Percentiles rank a stretch among this genome's conserved stretches.
Conservation (phyloP, 2,888 invertebrate genomes). For the Eristalis intricaria region DNA sequence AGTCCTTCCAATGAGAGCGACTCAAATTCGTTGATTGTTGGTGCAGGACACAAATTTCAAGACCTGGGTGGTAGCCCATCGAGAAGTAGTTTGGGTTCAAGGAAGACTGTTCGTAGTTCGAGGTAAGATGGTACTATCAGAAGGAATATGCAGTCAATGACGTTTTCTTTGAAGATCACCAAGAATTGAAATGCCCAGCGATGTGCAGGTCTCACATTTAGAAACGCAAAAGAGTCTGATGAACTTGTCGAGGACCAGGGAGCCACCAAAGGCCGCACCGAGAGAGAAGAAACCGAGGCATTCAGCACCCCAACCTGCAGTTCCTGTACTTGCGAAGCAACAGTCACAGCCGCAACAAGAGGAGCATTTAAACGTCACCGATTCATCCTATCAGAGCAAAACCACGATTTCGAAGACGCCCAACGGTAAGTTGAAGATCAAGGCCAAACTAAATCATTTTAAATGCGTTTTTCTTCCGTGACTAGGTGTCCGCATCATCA, state of each 20-base stretch:
- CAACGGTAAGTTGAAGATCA: conserved; percentile 74
- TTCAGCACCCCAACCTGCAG: not conserved
- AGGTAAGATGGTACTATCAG: conserved; percentile 7
- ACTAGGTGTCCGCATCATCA: conserved; percentile 79
- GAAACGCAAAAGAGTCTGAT: conserved; percentile 60
- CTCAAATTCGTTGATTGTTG: conserved; percentile 55
- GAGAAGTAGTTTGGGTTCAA: conserved; percentile 28
- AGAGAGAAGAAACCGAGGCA: conserved; percentile 41
- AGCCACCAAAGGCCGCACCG: conserved; percentile 46
- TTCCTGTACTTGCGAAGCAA: not conserved
- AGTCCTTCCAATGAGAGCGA: not conserved
- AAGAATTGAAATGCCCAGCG: conserved; percentile 17
- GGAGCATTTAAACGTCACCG: conserved; percentile 19
- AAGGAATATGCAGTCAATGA: not conserved
- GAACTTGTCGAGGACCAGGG: conserved; percentile 51
- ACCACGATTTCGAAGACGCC: conserved; percentile 79
- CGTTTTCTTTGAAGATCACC: conserved; percentile 9
- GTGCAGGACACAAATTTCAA: conserved; percentile 37
- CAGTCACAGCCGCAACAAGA: not conserved
- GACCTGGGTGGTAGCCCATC: conserved; percentile 6
- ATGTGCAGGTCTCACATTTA: not conserved
- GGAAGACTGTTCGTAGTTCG: conserved; percentile 17
- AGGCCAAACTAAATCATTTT: not conserved
- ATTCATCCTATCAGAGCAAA: conserved; percentile 77
- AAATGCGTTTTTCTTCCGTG: not conserved